A percentile compares a stretch with the other conserved stretches of the same genome.
Conservation (phyloP, 2,797 vertebrate genomes). For the Cynodonichthys magdalenae region DNA sequence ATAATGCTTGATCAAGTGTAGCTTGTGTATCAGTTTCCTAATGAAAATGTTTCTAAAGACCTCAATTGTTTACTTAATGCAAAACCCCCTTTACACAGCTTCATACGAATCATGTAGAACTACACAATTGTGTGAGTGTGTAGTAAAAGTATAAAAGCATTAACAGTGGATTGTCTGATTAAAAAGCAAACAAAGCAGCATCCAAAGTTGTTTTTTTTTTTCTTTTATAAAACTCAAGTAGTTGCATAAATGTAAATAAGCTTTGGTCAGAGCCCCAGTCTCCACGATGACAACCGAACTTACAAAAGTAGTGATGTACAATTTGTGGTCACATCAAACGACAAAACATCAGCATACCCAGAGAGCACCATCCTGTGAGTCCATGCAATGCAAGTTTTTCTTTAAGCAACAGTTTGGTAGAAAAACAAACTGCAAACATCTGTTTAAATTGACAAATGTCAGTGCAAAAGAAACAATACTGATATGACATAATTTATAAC, state of each 20-base stretch:
- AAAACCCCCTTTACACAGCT: slow-evolving; percentile 11
- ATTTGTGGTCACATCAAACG: slow-evolving; percentile 17
- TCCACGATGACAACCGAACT: slow-evolving; percentile 22
- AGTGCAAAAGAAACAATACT: slow-evolving; percentile 40
- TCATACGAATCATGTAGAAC: slow-evolving; percentile 8
- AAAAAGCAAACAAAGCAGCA: slow-evolving; percentile 16
- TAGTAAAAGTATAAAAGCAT: slow-evolving; percentile 61
- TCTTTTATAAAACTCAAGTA: slow-evolving; percentile 65
- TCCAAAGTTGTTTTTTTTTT: slow-evolving; percentile 23
- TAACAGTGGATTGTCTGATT: slow-evolving; percentile 9
- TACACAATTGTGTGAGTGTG: slow-evolving; percentile 38
- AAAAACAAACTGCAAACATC: slow-evolving; percentile 28
- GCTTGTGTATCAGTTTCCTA: slow-evolving; percentile 3
- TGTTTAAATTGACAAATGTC: slow-evolving; percentile 39
- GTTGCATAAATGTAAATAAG: slow-evolving; percentile 51
- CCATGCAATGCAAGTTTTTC: slow-evolving; percentile 10
- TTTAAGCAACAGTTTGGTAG: slow-evolving; percentile 30
- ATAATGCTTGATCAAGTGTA: not conserved
- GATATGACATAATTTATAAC: slow-evolving; percentile 22
- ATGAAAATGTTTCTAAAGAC: slow-evolving; percentile 9
- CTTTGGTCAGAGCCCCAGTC: slow-evolving; percentile 48
- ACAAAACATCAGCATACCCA: slow-evolving; percentile 7
- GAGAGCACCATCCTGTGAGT: slow-evolving; percentile 1
- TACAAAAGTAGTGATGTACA: slow-evolving; percentile 22
- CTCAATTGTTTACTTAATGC: slow-evolving; percentile 21